phyloP scores from a whole-genome alignment of 2,113 vertebrate species.

The Myanophis thanlyinensis region DNA sequence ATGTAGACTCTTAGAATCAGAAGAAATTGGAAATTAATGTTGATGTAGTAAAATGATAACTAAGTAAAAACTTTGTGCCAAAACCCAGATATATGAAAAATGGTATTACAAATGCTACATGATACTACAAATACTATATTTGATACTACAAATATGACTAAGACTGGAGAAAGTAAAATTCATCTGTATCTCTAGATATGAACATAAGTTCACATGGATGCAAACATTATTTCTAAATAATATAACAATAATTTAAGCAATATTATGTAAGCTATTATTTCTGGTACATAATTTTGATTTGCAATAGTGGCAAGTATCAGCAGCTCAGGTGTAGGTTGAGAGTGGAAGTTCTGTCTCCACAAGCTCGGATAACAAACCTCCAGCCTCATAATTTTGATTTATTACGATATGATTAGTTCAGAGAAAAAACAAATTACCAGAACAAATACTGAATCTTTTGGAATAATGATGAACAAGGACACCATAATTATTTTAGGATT shows the following conservation, averaged over 20 bases:
- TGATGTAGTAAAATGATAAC: background rate
- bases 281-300: background rate
- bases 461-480: background rate
- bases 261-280: background rate
- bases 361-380: background rate
- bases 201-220: background rate
- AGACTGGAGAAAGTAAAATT: background rate
- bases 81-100: background rate
- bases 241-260: background rate
- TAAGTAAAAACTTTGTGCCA: background rate
- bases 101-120: too few species aligned
- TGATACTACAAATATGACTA: background rate
- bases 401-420: background rate
- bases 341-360: background rate
- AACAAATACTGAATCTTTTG: background rate
- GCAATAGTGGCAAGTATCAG: background rate
- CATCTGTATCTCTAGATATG: background rate
- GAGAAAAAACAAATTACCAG: background rate
- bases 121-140: too few species aligned
- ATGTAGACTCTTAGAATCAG: background rate
- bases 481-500: background rate
- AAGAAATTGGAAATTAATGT: background rate
- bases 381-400: background rate
- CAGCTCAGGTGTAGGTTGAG: background rate
- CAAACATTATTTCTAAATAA: background rate